Conservation (phyloP, 2,888 invertebrate genomes). For the Cryptosula pallasiana region DNA sequence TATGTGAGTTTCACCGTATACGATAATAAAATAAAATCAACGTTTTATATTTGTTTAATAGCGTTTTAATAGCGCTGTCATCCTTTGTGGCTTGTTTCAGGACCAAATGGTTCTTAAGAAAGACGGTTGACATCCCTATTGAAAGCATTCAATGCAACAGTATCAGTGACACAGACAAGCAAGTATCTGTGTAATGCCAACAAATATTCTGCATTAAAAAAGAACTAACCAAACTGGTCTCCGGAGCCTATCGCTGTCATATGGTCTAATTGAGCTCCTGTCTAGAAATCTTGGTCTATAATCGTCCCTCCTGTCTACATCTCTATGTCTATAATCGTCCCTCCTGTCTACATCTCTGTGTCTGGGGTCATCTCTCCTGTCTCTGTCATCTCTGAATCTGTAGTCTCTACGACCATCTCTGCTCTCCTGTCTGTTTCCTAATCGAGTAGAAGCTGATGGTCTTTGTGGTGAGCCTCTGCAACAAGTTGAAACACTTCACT, state of each 20-base stretch:
- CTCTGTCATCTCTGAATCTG: background rate
- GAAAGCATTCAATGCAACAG: too few species aligned
- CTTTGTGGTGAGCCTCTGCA: background rate
- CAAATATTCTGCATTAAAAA: too few species aligned
- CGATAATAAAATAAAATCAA: too few species aligned
- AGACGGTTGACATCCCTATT: too few species aligned
- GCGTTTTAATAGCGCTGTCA: too few species aligned
- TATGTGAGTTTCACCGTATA: too few species aligned
- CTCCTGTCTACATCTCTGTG: background rate
- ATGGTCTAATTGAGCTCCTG: background rate
- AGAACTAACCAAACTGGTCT: conserved; percentile 10
- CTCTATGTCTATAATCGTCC: background rate
- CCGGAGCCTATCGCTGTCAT: background rate
- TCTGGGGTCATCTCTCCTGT: background rate
- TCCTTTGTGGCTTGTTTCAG: too few species aligned
- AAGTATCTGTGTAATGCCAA: too few species aligned
- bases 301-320: background rate
- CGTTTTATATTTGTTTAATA: too few species aligned
- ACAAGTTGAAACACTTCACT: too few species aligned
- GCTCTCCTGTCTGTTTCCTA: background rate
- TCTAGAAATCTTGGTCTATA: background rate
- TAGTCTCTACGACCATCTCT: background rate
- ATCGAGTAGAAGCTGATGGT: background rate
- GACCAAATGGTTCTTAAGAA: too few species aligned
- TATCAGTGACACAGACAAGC: too few species aligned